Evolutionary conservation across 2,113 vertebrate genomes (phyloP), one percentile per base, ranked within the genome.

Genomic region (Amblyopsis rosae): DNA sequence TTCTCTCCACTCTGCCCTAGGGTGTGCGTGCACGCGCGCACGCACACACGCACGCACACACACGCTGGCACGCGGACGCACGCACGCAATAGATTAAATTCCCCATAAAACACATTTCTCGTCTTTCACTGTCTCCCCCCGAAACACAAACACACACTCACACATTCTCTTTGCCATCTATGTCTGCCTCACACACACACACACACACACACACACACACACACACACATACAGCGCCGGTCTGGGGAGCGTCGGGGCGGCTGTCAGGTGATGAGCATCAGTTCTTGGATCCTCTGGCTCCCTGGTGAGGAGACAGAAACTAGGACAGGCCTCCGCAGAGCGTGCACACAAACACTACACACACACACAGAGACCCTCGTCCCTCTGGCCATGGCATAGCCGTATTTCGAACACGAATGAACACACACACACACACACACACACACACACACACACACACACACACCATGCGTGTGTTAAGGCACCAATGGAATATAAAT

Each of bases 191-290:
- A 26, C 26, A 26, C 26, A 26, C 26, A 26, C 26, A 26, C 26
- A 26, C 19, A 26, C 65, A 72, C 79, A 65, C 74, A 70, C 67
- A 53, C 49, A 70, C 71, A 67, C 59, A 69, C 62, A 67, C 70
- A 57, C 46, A 72, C 49, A 55, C 71, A 77, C 57, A 62, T 35
- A n/a, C 49, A 12, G 77, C 65, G 72, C 73, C 72, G 78, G 84
- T 78, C 86, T 80, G 67, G 73, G 83, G 86, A 88, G 89, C 89
- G 77, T 73, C 85, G 87, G 90, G 88, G 90, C 87, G 77, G 82
- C 89, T 92, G 91, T 93, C 93, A 93, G 93, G 93, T 93, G 92
- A 93, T 91, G 88, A 87, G 92, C 90, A 88, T 89, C 88, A 92
- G 91, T 90, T 88, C 88, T 92, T 91, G 92, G 91, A 92, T 92